Evolutionary conservation across 1,140 invertebrate species (phyloP).

Genomic region (Pseudomyrmex cubaensis): DNA sequence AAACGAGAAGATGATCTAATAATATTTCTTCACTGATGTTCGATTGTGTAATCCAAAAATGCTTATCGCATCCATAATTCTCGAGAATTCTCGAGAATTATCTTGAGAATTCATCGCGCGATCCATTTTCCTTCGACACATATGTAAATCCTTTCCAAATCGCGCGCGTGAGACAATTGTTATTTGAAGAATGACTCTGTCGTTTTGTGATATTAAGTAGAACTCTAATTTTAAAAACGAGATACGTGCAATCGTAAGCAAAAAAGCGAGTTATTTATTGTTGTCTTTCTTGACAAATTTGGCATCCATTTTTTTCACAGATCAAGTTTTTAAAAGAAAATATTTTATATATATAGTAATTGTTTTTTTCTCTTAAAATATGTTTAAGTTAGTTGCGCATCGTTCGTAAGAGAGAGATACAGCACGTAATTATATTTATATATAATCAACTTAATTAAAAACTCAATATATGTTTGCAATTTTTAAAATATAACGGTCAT

Average conservation of each 20-base stretch:
- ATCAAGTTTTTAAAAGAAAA: too few relatives aligned
- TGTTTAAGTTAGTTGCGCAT: too few relatives aligned
- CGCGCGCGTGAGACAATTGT: not conserved
- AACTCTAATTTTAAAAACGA: constrained; percentile 1
- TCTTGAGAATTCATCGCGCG: constrained; percentile 1
- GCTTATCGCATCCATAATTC: constrained; percentile 31
- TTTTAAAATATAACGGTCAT: not conserved
- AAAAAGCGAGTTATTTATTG: too few relatives aligned
- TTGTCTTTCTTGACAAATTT: too few relatives aligned
- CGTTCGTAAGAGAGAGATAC: too few relatives aligned
- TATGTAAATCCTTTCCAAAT: constrained; percentile 14
- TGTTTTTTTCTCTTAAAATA: too few relatives aligned
- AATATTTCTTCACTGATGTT: constrained; percentile 8
- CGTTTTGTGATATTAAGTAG: not conserved
- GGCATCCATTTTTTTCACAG: too few relatives aligned
- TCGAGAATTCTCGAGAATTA: too few relatives aligned
- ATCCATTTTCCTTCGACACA: constrained; percentile 43
- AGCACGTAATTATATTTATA: too few relatives aligned
- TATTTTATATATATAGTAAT: too few relatives aligned
- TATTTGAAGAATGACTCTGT: constrained; percentile 25
- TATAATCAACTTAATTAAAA: too few relatives aligned
- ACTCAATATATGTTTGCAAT: not conserved
- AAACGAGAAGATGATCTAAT: constrained; percentile 15
- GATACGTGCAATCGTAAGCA: not conserved
- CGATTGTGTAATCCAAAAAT: not conserved